Percentiles rank a stretch among this genome's conserved stretches.
Conservation (phyloP, 2,113 vertebrate species). For the Platysteira castanea region DNA sequence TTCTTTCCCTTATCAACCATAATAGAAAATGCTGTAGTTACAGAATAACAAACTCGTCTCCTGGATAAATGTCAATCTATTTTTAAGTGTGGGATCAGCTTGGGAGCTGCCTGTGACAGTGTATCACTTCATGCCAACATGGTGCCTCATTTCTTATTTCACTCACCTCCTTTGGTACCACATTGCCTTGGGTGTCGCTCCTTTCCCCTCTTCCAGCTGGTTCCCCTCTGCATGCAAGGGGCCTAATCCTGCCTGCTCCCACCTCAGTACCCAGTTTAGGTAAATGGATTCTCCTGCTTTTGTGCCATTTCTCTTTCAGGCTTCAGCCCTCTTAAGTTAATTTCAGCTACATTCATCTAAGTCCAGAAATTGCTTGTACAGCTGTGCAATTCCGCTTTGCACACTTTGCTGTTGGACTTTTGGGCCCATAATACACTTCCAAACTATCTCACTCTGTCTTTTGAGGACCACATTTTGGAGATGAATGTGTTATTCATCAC, state of each 20-base stretch:
- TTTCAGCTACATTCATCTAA: accelerated
- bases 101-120: not conserved
- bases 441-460: not conserved
- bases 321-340: not conserved
- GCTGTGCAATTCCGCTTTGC: not conserved
- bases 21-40: conserved; percentile 64
- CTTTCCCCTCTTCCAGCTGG: not conserved
- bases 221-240: not conserved
- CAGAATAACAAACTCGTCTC: conserved; percentile 48
- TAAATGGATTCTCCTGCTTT: not conserved
- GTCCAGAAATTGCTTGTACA: not conserved
- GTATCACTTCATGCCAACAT: not conserved
- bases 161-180: not conserved
- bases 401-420: not conserved
- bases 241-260: not conserved
- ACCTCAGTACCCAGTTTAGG: accelerated
- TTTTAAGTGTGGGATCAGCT: conserved; percentile 54
- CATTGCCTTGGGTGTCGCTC: accelerated
- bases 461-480: not conserved
- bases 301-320: not conserved
- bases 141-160: not conserved
- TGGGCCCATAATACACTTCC: not conserved
- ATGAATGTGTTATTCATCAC: accelerated
- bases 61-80: conserved; percentile 63
- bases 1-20: conserved; percentile 63